A percentile compares a stretch with the other conserved stretches of the same genome.
phyloP scores from a whole-genome alignment of 1,140 invertebrate genomes.

The Penaeus vannamei region DNA sequence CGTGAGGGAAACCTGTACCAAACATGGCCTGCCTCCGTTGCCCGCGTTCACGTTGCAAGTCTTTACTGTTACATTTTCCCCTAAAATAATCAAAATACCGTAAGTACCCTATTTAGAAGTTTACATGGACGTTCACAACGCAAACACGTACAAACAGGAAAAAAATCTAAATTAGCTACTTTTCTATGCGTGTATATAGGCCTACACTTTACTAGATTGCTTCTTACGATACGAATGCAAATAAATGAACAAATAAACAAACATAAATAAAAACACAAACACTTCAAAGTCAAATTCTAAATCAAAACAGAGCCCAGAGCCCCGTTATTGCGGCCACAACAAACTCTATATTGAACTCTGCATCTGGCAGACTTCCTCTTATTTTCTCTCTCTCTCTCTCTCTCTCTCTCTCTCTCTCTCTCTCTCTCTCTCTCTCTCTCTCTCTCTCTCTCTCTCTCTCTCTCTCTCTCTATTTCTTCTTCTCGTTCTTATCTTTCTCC shows the following conservation, averaged over 20 bases:
- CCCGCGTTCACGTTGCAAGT: no score
- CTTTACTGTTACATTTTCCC: no score
- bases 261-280: no score
- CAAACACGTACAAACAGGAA: no score
- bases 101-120: no score
- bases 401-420: neutral
- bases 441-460: neutral
- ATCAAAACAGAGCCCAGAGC: neutral
- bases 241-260: no score
- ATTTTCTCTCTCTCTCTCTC: neutral
- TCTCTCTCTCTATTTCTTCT: neutral
- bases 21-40: no score
- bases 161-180: neutral
- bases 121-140: no score
- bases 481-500: no score
- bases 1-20: no score
- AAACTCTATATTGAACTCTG: neutral
- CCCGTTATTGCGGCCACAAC: neutral
- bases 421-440: neutral
- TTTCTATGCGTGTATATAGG: conserved; percentile 39
- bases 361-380: neutral
- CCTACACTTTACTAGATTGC: neutral
- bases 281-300: neutral
- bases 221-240: no score
- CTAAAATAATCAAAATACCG: no score